phyloP scores from a whole-genome alignment of 53 echinoderm and acorn worm genomes.

The Zoroaster sp. region DNA sequence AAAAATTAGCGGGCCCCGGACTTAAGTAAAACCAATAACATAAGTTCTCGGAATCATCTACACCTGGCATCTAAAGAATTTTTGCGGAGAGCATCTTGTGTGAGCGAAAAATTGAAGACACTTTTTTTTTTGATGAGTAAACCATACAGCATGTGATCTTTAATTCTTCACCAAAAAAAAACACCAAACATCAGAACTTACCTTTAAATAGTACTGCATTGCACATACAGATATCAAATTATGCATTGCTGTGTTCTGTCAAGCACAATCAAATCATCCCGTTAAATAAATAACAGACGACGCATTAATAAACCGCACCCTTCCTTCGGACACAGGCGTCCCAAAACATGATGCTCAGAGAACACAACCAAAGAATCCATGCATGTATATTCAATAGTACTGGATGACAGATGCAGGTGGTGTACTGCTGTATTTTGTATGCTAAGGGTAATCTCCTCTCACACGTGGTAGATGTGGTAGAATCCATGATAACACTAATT shows the following conservation, averaged over 20 bases:
- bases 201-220: neutral
- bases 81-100: too few relatives aligned
- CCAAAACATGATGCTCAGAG: neutral
- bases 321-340: neutral
- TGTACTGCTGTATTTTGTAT: neutral
- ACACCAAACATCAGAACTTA: too few relatives aligned
- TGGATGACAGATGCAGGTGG: neutral
- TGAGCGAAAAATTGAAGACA: too few relatives aligned
- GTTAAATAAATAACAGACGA: neutral
- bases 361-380: neutral
- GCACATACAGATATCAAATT: neutral
- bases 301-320: neutral
- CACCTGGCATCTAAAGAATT: too few relatives aligned
- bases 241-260: neutral
- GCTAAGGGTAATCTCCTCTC: neutral
- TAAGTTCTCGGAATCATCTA: too few relatives aligned
- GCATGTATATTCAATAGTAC: neutral
- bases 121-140: too few relatives aligned
- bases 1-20: too few relatives aligned
- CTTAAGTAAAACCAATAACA: too few relatives aligned
- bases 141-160: too few relatives aligned
- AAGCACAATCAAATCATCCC: neutral
- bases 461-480: neutral
- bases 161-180: too few relatives aligned
- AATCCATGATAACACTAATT: neutral